Evolutionary conservation across 2,113 vertebrate genomes (phyloP), one percentile per base, ranked within the genome.

Genomic region (Marmota monax): DNA sequence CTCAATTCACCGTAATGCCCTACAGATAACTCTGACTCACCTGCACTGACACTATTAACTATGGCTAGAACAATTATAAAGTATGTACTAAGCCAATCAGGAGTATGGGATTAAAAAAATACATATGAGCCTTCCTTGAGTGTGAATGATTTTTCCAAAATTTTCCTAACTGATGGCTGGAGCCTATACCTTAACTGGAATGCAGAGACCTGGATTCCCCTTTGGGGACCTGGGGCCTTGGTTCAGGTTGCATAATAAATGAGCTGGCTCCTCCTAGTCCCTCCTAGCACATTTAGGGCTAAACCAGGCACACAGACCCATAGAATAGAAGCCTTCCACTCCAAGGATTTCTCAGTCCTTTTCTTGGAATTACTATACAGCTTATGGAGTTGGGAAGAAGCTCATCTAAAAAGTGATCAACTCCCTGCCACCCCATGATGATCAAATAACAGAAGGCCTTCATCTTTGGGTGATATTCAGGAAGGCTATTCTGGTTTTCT

Each of bases 241-340:
- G 18, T 32, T 56, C 32, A 34, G 34, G n/a, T 16, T 29, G 17
- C 5, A 20, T 20, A 20, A 22, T 4, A 8, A 32, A 23, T 22
- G 3, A 12, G 32, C 25, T 17, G 61, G 13, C 23, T 39, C 37
- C 14, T 48, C 20, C 63, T 1, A 65, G 87, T 39, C 34, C 45
- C 4, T 22, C 7, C 13, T 22, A 2, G 29, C 32, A 92, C 18
- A n/a, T 7, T 1, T 23, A 58, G 5, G 27, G 8, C 34, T 39
- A 69, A 45, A n/a, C 5, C 1, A n/a, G 0, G 29, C 25, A 4
- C 0, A 0, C 7, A 29, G 7, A 48, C 32, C 25, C n/a, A 61
- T 9, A 63, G 17, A 39, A 34, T 0, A 42, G 14, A 45, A 53
- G 39, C 4, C 56, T 37, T 51, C 69, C n/a, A 18, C 14, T 48